These are phyloP conservation scores for Oscheius sp. DNA, from an alignment of 2,888 invertebrate genomes.

Conservation along the genomic window DNA sequence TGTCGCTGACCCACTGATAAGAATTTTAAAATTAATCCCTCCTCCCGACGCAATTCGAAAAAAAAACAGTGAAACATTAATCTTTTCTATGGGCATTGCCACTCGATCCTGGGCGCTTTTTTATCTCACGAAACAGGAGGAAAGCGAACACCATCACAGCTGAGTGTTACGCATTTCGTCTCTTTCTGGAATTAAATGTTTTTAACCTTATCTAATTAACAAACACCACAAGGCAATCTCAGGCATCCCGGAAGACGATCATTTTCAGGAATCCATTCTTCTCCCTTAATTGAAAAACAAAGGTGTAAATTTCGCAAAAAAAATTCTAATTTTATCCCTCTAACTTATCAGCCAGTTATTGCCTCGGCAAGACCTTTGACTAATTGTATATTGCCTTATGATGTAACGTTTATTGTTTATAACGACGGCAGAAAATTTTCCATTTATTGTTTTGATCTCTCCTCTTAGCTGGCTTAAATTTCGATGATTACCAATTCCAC, in stretches of 20 bases:
- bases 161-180: neutral
- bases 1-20: no score
- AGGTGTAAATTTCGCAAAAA: neutral
- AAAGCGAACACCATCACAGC: conserved; percentile 4
- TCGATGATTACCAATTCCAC: no score
- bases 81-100: no score
- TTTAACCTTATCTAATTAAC: neutral
- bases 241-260: neutral
- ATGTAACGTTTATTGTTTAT: no score
- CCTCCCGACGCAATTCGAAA: no score
- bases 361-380: neutral
- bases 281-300: no score
- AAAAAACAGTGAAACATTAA: no score
- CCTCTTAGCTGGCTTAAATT: no score
- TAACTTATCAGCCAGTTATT: neutral
- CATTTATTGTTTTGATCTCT: no score
- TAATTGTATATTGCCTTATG: neutral
- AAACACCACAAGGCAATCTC: neutral
- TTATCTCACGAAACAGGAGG: neutral
- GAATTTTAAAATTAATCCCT: no score
- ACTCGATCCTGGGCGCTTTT: neutral
- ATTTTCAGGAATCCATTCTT: neutral
- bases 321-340: neutral
- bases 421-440: no score
- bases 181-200: neutral